A percentile compares a stretch with the other conserved stretches of the same genome.
phyloP scores from a whole-genome alignment of 1,140 invertebrate genomes.

The Drosophila watanabei region DNA sequence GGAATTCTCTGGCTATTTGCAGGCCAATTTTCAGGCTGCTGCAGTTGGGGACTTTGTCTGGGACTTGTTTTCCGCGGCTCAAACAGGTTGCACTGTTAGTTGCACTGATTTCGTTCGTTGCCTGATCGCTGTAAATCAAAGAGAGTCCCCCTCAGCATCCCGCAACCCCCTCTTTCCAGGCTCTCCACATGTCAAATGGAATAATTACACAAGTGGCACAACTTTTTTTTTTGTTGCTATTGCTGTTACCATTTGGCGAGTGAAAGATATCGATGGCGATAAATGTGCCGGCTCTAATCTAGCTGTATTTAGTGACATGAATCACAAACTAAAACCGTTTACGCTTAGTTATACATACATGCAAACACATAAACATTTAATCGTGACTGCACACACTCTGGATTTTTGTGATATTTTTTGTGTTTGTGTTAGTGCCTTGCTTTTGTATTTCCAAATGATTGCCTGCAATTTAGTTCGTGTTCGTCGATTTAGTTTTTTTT shows the following conservation, averaged over 20 bases:
- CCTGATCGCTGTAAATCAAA: constrained; percentile 66
- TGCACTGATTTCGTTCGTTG: constrained; percentile 72
- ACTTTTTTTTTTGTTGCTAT: constrained; percentile 20
- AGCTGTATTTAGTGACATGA: constrained; percentile 54
- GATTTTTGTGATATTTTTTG: constrained; percentile 16
- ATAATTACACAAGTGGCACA: constrained; percentile 69
- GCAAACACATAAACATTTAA: constrained; percentile 30
- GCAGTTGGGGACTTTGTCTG: constrained; percentile 28
- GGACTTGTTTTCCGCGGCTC: constrained; percentile 56
- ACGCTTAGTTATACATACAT: constrained; percentile 38
- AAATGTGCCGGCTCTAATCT: constrained; percentile 41
- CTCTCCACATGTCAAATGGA: constrained; percentile 49
- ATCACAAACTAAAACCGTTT: constrained; percentile 58
- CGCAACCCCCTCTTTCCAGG: no score
- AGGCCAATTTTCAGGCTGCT: constrained; percentile 66
- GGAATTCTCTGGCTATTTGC: constrained; percentile 49
- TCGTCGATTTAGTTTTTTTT: constrained; percentile 66
- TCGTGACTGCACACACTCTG: constrained; percentile 35
- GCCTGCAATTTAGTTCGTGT: constrained; percentile 79
- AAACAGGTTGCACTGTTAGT: constrained; percentile 83
- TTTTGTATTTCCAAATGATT: constrained; percentile 76
- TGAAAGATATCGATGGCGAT: constrained; percentile 55
- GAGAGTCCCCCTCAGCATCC: constrained; percentile 10
- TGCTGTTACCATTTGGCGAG: constrained; percentile 20
- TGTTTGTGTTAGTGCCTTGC: constrained; percentile 13